Base-by-base conservation (phyloP, 1,140 invertebrate species). In the Homalodisca vitripennis region DNA sequence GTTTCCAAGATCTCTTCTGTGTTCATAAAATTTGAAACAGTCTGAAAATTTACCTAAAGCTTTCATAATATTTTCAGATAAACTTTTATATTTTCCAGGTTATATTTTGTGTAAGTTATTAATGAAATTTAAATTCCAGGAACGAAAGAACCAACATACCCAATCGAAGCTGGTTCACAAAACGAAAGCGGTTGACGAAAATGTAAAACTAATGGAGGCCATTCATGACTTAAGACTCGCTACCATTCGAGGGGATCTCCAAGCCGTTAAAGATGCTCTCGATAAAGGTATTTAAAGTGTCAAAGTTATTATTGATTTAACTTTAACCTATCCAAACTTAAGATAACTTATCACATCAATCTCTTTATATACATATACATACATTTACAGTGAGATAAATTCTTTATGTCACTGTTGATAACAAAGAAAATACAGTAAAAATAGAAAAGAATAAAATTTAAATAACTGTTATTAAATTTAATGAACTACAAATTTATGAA, bases 171-270 rank as follows among this genome's bases (percentile, higher is more conserved):
- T n/a, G n/a, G n/a, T n/a, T n/a, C n/a, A n/a, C n/a, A n/a, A n/a
- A 26, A 29, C 2, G 29, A 26, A 60, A 12, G 24, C 26, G 14
- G 24, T 27, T 2, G 26, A 27, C 6, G 68, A 69, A 22, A 69
- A 60, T 64, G 12, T 69, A 3, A 20, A 27, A 30, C 20, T 64
- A 24, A 41, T 60, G 20, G 29, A 69, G 57, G 22, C 30, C 10
- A 47, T 70, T n/a, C 41, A 70, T 14, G 31, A 65, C 10, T 29
- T 70, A 29, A 31, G 69, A 57, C 47, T 70, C 6, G 46, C 63
- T 17, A 27, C 69, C 2, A 70, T 70, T 12, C 17, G 69, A 57
- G 69, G 69, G 29, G 55, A 64, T 31, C 17, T 70, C 22, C 63
- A 70, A 66, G 69, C 34, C 20, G 63, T 66, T 29, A 53, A 47